These are phyloP conservation scores for Paracyclopina nana DNA, from an alignment of 1,140 invertebrate species.

Conservation along the genomic window DNA sequence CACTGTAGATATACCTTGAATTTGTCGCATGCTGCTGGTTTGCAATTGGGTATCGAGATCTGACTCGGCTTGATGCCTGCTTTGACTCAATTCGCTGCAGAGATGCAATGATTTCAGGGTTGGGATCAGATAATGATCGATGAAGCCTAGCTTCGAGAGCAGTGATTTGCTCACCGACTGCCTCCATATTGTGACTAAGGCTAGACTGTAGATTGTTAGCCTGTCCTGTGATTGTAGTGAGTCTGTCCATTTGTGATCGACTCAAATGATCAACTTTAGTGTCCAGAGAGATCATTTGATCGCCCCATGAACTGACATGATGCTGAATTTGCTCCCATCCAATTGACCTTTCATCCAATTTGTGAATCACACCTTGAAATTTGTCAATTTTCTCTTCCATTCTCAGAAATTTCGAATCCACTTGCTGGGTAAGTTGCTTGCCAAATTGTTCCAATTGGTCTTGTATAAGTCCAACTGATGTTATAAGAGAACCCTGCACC, in stretches of 20 bases:
- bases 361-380: slow-evolving; percentile 5
- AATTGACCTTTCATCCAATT: slow-evolving; percentile 27
- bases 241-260: neutral
- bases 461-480: no score
- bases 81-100: neutral
- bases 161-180: neutral
- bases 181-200: neutral
- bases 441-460: neutral
- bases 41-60: no score
- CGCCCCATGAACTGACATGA: slow-evolving; percentile 30
- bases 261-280: slow-evolving; percentile 25
- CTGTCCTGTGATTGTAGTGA: neutral
- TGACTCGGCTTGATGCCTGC: no score
- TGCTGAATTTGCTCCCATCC: slow-evolving; percentile 31
- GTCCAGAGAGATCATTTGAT: slow-evolving; percentile 29
- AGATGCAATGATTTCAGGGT: neutral
- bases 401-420: neutral
- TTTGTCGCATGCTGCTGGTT: no score
- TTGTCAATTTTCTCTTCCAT: neutral
- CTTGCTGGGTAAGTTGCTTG: neutral
- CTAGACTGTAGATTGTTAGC: neutral
- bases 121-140: neutral
- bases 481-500: no score
- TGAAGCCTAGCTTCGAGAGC: neutral
- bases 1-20: no score